Evolutionary conservation across 2,797 vertebrate species (phyloP).

Genomic region (Galago senegalensis): DNA sequence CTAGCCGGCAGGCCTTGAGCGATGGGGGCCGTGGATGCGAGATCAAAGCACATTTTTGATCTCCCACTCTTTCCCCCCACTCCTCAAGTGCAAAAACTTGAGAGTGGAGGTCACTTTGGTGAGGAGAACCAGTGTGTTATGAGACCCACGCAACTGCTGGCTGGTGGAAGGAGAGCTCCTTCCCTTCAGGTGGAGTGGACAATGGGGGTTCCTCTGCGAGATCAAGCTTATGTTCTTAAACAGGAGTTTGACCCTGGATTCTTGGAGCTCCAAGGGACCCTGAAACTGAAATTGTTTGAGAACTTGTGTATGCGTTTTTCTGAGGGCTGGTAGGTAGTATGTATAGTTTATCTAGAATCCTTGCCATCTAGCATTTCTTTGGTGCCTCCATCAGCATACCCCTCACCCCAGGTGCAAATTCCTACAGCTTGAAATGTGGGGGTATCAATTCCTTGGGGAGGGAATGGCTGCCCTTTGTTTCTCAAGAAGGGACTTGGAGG

Average conservation of each 20-base stretch:
- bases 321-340: background rate
- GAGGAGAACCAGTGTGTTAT: slow-evolving; percentile 27
- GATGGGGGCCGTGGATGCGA: background rate
- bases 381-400: background rate
- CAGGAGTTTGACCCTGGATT: background rate
- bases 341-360: background rate
- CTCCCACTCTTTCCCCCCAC: background rate
- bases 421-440: background rate
- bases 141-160: slow-evolving; percentile 22
- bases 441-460: background rate
- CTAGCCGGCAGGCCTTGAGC: background rate
- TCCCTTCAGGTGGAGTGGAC: background rate
- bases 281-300: slow-evolving; percentile 6
- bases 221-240: slow-evolving; percentile 43
- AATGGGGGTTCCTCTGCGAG: background rate
- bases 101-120: slow-evolving; percentile 6
- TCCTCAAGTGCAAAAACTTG: slow-evolving; percentile 58
- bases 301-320: slow-evolving; percentile 40
- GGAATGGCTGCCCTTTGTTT: slow-evolving; percentile 67
- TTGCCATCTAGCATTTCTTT: slow-evolving; percentile 12
- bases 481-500: slow-evolving; percentile 42
- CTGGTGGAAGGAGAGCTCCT: background rate
- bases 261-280: background rate
- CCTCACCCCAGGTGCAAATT: background rate
- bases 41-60: slow-evolving; percentile 82